Base-by-base conservation (phyloP, 2,113 vertebrate genomes). In the Salminus brasiliensis region DNA sequence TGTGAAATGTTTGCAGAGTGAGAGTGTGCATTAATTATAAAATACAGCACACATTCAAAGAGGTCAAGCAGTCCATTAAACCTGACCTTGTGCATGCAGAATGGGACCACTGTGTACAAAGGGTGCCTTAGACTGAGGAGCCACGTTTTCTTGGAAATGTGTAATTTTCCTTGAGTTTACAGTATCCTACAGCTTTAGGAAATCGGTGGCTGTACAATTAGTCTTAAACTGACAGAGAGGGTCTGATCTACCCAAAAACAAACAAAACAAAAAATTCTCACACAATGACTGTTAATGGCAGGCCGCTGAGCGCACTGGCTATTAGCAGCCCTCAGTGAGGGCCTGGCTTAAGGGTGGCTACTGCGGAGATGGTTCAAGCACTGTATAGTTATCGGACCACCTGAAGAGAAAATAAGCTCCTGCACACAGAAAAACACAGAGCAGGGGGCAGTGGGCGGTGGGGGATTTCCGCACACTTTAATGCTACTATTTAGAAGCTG, bases 51-150 rank as follows among this genome's bases (percentile, higher is more conserved):
- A 77, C 63, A 77, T 57, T 55, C 25, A 8, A 21, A n/a, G 34
- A 59, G 75, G 75, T 57, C 63, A 77, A 27, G 32, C 32, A 15
- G 18, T 63, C 36, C 60, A 76, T 76, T 39, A 57, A 67, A 68
- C 1, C 32, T 63, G 29, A 13, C 32, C 45, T 68, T 39, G 47
- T 27, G 25, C n/a, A 78, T 11, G 29, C 36, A 70, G 75, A 69
- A 77, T n/a, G 49, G 3, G 52, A 3, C 65, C 66, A 23, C 41
- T 70, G 52, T 69, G 36, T 39, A 11, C 25, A 23, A 68, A 41
- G 32, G 12, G 60, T 30, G 10, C 29, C 55, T 77, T 23, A 27
- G 63, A 32, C 32, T 5, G 34, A 68, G 36, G 6, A 45, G 34
- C 49, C 53, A 32, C 57, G n/a, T 3, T 57, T 59, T 69, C 66